Conservation (phyloP, 2,888 invertebrate species). For the Lasioglossum oenotherae region DNA sequence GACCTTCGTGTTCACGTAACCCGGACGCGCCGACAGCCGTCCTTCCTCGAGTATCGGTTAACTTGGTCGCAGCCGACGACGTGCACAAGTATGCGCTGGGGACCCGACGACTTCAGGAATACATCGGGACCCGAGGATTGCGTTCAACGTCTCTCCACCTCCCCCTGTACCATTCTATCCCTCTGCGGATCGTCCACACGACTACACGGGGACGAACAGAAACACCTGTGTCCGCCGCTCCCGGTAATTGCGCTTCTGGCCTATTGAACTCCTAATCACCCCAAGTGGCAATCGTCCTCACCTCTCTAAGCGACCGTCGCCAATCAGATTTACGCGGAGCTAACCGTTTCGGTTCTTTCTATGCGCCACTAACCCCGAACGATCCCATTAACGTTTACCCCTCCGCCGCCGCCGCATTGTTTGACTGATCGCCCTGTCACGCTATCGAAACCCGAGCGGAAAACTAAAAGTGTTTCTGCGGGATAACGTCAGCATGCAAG, state of each 20-base stretch:
- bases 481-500: no score
- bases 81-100: slow-evolving; percentile 52
- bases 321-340: not conserved
- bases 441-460: not conserved
- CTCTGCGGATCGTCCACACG: not conserved
- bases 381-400: not conserved
- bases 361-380: not conserved
- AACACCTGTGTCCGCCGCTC: slow-evolving; percentile 55
- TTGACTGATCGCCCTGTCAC: not conserved
- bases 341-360: slow-evolving; percentile 13
- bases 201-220: slow-evolving; percentile 20
- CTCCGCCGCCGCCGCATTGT: not conserved
- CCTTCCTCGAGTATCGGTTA: slow-evolving; percentile 57
- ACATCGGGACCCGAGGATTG: slow-evolving; percentile 49
- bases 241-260: slow-evolving; percentile 73
- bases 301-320: not conserved
- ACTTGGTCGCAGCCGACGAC: slow-evolving; percentile 40
- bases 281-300: slow-evolving; percentile 72
- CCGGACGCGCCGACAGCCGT: slow-evolving; percentile 36
- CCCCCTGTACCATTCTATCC: slow-evolving; percentile 15
- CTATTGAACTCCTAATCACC: slow-evolving; percentile 78
- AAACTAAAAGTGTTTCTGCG: not conserved
- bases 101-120: slow-evolving; percentile 44
- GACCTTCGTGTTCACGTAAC: slow-evolving; percentile 50
- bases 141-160: slow-evolving; percentile 46